Percentiles rank a stretch among this genome's conserved stretches.
phyloP scores from a whole-genome alignment of 2,888 invertebrate species.

The Melipona bicolor region DNA sequence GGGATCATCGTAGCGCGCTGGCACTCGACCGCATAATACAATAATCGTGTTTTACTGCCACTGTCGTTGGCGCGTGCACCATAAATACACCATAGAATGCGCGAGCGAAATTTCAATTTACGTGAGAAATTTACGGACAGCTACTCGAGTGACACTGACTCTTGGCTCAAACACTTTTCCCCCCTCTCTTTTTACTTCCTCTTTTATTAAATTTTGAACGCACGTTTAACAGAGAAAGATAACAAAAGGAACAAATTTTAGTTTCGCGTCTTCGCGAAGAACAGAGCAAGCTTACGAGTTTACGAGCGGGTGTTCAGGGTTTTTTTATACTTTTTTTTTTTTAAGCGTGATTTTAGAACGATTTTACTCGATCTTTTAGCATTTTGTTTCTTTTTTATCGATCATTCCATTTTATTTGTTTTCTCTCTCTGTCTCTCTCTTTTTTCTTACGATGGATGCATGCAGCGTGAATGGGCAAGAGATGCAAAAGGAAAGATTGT shows the following conservation, averaged over 20 bases:
- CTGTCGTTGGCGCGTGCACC: slow-evolving; percentile 36
- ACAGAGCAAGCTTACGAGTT: slow-evolving; percentile 33
- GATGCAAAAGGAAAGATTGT: neutral
- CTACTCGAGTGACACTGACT: slow-evolving; percentile 25
- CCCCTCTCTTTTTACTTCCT: neutral
- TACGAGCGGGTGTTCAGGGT: slow-evolving; percentile 17
- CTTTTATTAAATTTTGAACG: neutral
- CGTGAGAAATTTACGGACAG: slow-evolving; percentile 2
- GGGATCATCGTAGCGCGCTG: slow-evolving; percentile 52
- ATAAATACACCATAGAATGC: slow-evolving; percentile 6
- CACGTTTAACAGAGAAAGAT: neutral
- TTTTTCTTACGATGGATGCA: slow-evolving; percentile 1
- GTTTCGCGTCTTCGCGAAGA: neutral
- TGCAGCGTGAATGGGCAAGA: slow-evolving; percentile 11
- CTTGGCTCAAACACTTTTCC: neutral
- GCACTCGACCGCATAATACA: slow-evolving; percentile 57
- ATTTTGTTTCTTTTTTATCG: neutral
- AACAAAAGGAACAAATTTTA: neutral
- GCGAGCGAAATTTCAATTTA: neutral
- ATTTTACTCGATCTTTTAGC: slow-evolving; percentile 22
- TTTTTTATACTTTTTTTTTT: slow-evolving; percentile 45
- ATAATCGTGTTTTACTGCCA: slow-evolving; percentile 65
- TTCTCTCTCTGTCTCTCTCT: neutral
- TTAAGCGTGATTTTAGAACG: slow-evolving; percentile 13
- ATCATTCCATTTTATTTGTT: neutral